Evolutionary conservation across 2,888 invertebrate species (phyloP).

Genomic region (Parnassius orleans): DNA sequence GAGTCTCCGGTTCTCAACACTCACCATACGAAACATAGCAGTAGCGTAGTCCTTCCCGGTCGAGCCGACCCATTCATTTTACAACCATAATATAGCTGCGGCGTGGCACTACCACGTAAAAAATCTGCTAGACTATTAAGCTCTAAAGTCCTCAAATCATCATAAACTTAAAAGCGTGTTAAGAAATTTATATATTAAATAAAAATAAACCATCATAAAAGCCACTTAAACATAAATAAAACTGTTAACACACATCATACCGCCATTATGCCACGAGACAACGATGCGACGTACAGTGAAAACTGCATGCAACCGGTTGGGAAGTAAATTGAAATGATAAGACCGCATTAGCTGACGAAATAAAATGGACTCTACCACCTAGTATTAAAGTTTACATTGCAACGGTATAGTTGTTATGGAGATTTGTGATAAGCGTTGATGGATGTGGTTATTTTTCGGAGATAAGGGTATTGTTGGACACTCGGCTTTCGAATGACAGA

Average conservation of each 20-base stretch:
- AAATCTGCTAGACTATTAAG: too few relatives aligned
- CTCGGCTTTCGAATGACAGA: conserved; percentile 26
- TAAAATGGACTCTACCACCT: neutral
- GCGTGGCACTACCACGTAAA: too few relatives aligned
- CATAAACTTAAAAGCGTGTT: too few relatives aligned
- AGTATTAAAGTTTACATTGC: conserved; percentile 15
- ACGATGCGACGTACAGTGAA: conserved; percentile 21
- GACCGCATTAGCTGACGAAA: neutral
- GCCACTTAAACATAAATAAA: neutral
- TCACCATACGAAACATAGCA: too few relatives aligned
- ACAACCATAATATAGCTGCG: too few relatives aligned
- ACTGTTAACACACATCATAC: conserved; percentile 1
- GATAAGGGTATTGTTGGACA: conserved; percentile 31
- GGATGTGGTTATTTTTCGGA: conserved; percentile 35
- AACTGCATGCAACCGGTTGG: conserved; percentile 32
- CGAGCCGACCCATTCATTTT: too few relatives aligned
- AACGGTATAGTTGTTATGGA: neutral
- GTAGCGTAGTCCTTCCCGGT: too few relatives aligned
- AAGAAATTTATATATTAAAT: neutral
- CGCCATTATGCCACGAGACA: neutral
- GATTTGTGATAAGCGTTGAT: conserved; percentile 34
- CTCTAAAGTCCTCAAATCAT: too few relatives aligned
- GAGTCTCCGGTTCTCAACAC: too few relatives aligned
- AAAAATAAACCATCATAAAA: neutral
- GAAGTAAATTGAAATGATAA: conserved; percentile 27